Base-by-base conservation (phyloP, 1,140 invertebrate species). In the Drosophila seguyi region DNA sequence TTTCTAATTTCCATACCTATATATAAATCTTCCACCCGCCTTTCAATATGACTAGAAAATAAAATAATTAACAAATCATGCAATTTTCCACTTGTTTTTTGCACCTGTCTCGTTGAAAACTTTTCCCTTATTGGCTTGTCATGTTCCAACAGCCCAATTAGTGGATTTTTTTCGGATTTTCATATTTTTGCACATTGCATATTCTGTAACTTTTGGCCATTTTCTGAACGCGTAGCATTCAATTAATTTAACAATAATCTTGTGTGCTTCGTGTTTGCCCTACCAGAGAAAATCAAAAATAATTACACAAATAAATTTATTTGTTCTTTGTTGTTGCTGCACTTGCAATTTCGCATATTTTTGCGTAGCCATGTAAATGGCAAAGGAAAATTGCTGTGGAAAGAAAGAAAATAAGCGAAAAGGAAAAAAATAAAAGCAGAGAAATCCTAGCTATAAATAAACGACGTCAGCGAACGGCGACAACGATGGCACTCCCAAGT, bases 241-340 rank as follows among this genome's bases (percentile, higher is more conserved):
- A 81, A 84, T 84, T 85, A 73, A 80, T 76, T 84, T 81, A 85
- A 84, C 81, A 85, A 84, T 53, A 52, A 84, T 84, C 84, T 67
- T 50, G 52, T 71, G 63, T 75, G 47, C 48, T 10, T n/a, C n/a
- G n/a, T n/a, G n/a, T n/a, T n/a, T n/a, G n/a, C 8, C 60, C 27
- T 22, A 44, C 22, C 31, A 27, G 52, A 22, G 34, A 67, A 72
- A 75, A 84, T 84, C 81, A 84, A 80, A 84, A 85, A 80, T 85
- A 84, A 84, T 84, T 84, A 76, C 72, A 76, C 60, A 76, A 79
- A 79, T 84, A 75, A 65, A 59, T 62, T 22, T 38, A 29, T 48
- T 78, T 69, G 57, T 27, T 45, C 60, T 36, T 50, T 47, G 34
- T 42, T 58, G 34, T 41, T 47, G 57, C 25, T 67, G 60, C 61